Base-by-base conservation (phyloP, 2,797 vertebrate genomes). In the Anas flavirostris region DNA sequence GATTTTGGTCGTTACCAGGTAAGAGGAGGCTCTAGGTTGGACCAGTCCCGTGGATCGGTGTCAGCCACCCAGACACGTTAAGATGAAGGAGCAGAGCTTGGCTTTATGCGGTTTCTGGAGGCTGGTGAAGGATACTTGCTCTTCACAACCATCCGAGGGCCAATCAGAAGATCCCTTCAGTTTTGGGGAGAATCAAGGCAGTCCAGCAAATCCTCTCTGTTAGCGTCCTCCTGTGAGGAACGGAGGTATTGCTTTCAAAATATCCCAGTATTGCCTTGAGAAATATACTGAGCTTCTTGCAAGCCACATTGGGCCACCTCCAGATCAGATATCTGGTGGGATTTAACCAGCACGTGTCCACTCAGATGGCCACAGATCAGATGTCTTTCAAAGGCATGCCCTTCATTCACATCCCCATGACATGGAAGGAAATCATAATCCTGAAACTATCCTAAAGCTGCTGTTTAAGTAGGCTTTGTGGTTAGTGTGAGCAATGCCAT, bases 21-120 rank as follows among this genome's bases (percentile, higher is more conserved):
- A 63, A 25, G 76, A 95, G 59, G n/a, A 94, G 23, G 80, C 10
- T 96, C 53, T 39, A 48, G 82, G 82, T 82, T 86, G 77, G 76
- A 86, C 39, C 33, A 83, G 69, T 66, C 82, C 77, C 55, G 68
- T 31, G 74, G 75, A 23, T 73, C 69, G 12, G 69, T 10, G 64
- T 78, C 59, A 46, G 33, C 16, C 84, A 50, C 82, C 2, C 1
- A 4, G 52, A 15, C 4, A 77, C 26, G 69, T 35, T 19, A 64
- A 33, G 62, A n/a, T 16, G 67, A 63, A 88, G 70, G 29, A 90
- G 90, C 60, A 78, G 68, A 87, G 25, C 0, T 29, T 58, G 41
- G 31, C 15, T 81, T 81, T 87, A 64, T 25, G 66, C 46, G 35
- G 41, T 28, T 93, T 31, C 82, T 90, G 33, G 33, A 62, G 74